Conservation (phyloP, 2,888 invertebrate species). For the Rotaria macrura region DNA sequence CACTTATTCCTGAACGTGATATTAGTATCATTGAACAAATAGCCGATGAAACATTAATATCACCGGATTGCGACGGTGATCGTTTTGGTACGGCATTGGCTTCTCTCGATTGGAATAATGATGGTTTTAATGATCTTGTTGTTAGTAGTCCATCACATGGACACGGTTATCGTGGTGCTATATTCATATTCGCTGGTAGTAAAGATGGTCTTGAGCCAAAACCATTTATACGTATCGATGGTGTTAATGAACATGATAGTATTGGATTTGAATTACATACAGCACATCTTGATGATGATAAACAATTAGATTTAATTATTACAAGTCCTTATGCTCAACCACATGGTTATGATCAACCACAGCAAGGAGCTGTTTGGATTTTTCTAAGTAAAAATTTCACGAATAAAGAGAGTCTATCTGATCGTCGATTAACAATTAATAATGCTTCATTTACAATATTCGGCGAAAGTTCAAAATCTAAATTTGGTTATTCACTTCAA, state of each 20-base stretch:
- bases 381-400: background rate
- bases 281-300: background rate
- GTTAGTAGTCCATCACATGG: constrained; percentile 5
- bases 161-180: background rate
- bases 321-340: background rate
- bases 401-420: background rate
- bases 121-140: constrained; percentile 4
- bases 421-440: background rate
- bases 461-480: background rate
- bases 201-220: background rate
- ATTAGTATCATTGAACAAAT: constrained; percentile 4
- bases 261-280: background rate
- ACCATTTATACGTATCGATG: background rate
- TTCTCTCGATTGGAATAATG: constrained; percentile 16
- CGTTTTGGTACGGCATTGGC: background rate
- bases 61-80: constrained; percentile 1
- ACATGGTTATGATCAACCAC: constrained; percentile 18
- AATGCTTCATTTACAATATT: background rate
- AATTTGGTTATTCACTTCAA: background rate
- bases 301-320: background rate
- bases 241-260: constrained; percentile 2
- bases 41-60: constrained; percentile 12
- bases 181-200: background rate
- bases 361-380: constrained; percentile 17
- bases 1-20: background rate